Conservation (phyloP, 2,797 vertebrate genomes). For the Coregonus suidteri region DNA sequence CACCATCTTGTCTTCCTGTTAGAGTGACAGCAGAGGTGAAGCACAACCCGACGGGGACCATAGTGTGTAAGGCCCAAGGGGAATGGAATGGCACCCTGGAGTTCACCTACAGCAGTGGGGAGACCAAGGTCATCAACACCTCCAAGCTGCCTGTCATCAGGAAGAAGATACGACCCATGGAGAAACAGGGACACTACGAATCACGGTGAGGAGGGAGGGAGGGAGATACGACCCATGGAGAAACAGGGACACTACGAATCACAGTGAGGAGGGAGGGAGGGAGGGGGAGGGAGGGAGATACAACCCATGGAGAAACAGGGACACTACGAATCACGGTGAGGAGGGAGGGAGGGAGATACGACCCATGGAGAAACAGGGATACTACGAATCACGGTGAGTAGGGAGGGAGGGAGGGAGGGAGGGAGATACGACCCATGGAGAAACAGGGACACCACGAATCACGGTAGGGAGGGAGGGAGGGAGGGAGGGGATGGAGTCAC, state of each 20-base stretch:
- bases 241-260: slow-evolving; percentile 40
- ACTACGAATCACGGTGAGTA: slow-evolving; percentile 85
- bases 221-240: slow-evolving; percentile 83
- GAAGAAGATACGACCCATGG: slow-evolving; percentile 85
- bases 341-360: slow-evolving; percentile 64
- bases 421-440: slow-evolving; percentile 62
- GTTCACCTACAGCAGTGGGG: slow-evolving; percentile 91
- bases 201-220: slow-evolving; percentile 81
- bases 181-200: slow-evolving; percentile 85
- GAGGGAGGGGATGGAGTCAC: slow-evolving; percentile 65
- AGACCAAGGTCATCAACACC: slow-evolving; percentile 92
- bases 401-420: slow-evolving; percentile 14
- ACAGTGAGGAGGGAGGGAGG: not conserved
- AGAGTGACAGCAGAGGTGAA: slow-evolving; percentile 91
- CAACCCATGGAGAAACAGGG: slow-evolving; percentile 66
- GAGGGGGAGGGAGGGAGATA: not conserved
- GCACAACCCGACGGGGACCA: slow-evolving; percentile 86
- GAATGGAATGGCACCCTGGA: slow-evolving; percentile 94
- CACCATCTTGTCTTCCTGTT: slow-evolving; percentile 22
- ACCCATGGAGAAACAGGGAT: slow-evolving; percentile 82
- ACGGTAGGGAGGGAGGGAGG: slow-evolving; percentile 79
- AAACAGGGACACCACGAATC: slow-evolving; percentile 87
- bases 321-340: slow-evolving; percentile 85
- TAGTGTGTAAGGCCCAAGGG: slow-evolving; percentile 92
- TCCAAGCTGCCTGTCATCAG: slow-evolving; percentile 81